Base-by-base conservation (phyloP, 1,140 invertebrate genomes). In the Coelopa frigida region DNA sequence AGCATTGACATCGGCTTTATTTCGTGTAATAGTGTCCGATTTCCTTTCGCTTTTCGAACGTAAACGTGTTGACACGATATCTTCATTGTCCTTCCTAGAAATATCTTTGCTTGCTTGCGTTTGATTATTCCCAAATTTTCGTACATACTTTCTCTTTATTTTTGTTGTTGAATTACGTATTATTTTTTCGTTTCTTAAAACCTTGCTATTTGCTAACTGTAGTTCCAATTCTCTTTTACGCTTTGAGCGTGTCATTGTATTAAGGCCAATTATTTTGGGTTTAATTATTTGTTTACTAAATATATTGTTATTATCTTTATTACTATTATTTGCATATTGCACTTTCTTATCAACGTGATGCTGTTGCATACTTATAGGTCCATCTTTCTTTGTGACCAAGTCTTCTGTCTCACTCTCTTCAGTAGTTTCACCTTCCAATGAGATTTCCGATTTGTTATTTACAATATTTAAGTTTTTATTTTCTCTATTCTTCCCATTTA, bases 191-290 rank as follows among this genome's bases (percentile, higher is more conserved):
- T 70, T 70, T 3, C 67, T 56, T 2, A 69, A 53, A 0, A 69
- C 61, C 42, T 70, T 69, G 29, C 61, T 66, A 21, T 70, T 70
- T 49, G 66, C 66, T 46, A 52, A 40, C 37, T 69, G 59, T 2
- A 56, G 49, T 21, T 69, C 63, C 15, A 67, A n/a, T 44, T 70
- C 63, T 20, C 57, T 55, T 50, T 66, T 68, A 5, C 57, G 59
- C 5, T 70, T 69, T 3, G 63, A 69, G 18, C 66, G 54, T 1
- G 67, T 70, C 66, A 69, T 70, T 2, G 66, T 70, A 32, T 70
- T 67, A 5, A 59, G 50, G 26, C 54, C 52, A 17, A 36, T 15
- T 32, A 22, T 50, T 17, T n/a, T 44, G 15, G n/a, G n/a, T n/a
- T n/a, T n/a, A n/a, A n/a, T n/a, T n/a, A n/a, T n/a, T n/a, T n/a